Evolutionary conservation across 2,113 vertebrate genomes (phyloP).

Genomic region (Alethe diademata): DNA sequence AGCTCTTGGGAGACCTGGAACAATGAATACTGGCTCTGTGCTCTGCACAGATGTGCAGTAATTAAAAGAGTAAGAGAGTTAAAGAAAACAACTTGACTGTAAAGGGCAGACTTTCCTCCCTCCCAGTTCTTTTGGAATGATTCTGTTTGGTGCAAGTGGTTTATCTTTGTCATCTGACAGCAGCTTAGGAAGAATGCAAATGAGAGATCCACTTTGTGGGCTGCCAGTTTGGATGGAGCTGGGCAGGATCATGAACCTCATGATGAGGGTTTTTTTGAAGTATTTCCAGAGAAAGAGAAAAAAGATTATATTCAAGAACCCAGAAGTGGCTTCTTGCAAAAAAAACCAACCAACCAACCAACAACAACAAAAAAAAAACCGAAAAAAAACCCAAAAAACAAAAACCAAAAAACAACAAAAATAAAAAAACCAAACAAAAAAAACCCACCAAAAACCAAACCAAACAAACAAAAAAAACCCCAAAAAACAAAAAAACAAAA

Average conservation of each 20-base stretch:
- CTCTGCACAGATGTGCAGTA: background rate
- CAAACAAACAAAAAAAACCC: background rate
- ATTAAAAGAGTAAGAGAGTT: background rate
- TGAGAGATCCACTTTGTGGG: constrained; percentile 12
- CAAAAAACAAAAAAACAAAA: background rate
- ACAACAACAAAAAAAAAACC: background rate
- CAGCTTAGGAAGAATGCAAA: background rate
- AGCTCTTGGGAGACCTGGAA: background rate
- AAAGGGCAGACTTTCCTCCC: background rate
- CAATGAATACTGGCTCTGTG: background rate
- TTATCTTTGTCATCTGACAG: constrained; percentile 9
- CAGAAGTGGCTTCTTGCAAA: background rate
- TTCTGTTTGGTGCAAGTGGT: constrained; percentile 45
- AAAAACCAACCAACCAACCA: no score
- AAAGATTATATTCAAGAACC: background rate
- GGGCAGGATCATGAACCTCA: background rate
- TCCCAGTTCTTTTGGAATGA: constrained; percentile 25
- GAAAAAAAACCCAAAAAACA: background rate
- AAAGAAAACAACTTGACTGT: background rate
- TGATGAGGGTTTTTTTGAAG: background rate
- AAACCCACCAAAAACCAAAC: background rate
- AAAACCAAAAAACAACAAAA: background rate
- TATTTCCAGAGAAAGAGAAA: constrained; percentile 20
- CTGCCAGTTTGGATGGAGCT: background rate
- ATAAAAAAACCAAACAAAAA: background rate